Evolutionary conservation across 2,888 invertebrate genomes (phyloP).

Genomic region (Lasiommata megera): DNA sequence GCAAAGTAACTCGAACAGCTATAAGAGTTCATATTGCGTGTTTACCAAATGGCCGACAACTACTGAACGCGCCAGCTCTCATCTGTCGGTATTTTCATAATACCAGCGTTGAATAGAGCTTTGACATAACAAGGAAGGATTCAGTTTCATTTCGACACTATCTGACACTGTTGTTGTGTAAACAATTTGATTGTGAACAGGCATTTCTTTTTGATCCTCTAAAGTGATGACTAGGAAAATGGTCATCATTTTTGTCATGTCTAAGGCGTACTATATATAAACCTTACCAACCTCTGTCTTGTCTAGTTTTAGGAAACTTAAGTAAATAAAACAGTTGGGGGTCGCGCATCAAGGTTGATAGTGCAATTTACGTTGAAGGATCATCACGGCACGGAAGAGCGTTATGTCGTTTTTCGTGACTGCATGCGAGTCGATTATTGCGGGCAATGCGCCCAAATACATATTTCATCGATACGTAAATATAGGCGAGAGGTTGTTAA

Average conservation of each 20-base stretch:
- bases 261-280: slow-evolving; percentile 5
- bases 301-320: too few relatives aligned
- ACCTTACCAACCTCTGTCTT: too few relatives aligned
- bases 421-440: too few relatives aligned
- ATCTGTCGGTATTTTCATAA: slow-evolving; percentile 68
- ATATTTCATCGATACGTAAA: too few relatives aligned
- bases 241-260: slow-evolving; percentile 4
- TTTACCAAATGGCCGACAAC: slow-evolving; percentile 51
- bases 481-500: too few relatives aligned
- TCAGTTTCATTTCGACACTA: slow-evolving; percentile 42
- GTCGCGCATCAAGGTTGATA: too few relatives aligned
- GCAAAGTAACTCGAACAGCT: slow-evolving; percentile 44
- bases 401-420: too few relatives aligned
- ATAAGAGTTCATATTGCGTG: slow-evolving; percentile 53
- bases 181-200: slow-evolving; percentile 32
- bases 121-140: slow-evolving; percentile 56
- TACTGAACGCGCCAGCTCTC: slow-evolving; percentile 40
- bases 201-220: slow-evolving; percentile 31
- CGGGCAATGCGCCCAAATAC: too few relatives aligned
- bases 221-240: slow-evolving; percentile 13
- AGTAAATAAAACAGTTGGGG: too few relatives aligned
- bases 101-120: slow-evolving; percentile 50
- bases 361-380: too few relatives aligned
- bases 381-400: too few relatives aligned
- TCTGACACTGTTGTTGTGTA: slow-evolving; percentile 35